phyloP scores from a whole-genome alignment of 2,113 vertebrate species.

The Mesoclemmys tuberculata region DNA sequence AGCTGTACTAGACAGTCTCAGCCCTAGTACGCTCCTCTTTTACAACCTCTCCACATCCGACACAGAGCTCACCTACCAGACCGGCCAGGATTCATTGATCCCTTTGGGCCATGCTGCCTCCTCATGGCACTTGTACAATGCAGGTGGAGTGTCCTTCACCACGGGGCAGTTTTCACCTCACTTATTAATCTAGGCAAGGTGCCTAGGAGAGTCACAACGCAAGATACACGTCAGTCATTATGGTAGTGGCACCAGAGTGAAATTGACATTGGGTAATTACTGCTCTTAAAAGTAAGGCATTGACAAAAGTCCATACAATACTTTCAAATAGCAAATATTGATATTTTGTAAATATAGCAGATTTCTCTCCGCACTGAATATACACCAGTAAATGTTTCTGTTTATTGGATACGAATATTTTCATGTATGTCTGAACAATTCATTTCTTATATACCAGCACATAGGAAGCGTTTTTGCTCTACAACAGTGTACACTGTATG shows the following conservation, averaged over 20 bases:
- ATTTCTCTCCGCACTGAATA: neutral
- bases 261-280: neutral
- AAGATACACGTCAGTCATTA: rapidly evolving
- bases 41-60: neutral
- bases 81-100: neutral
- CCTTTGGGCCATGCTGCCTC: neutral
- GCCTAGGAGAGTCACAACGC: neutral
- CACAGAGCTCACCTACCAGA: neutral
- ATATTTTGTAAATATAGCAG: neutral
- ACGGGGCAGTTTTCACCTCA: neutral
- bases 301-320: neutral
- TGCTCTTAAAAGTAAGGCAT: neutral
- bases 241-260: neutral
- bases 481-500: neutral
- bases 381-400: neutral
- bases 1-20: neutral
- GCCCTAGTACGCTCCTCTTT: neutral
- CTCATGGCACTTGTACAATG: rapidly evolving
- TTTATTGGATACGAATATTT: neutral
- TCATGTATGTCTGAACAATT: neutral
- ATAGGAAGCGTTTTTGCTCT: neutral
- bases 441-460: neutral
- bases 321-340: neutral
- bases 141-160: rapidly evolving
- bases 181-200: neutral